These are phyloP conservation scores for Acanthosepion pharaonis DNA, from an alignment of 2,888 invertebrate species.

Conservation along the genomic window DNA sequence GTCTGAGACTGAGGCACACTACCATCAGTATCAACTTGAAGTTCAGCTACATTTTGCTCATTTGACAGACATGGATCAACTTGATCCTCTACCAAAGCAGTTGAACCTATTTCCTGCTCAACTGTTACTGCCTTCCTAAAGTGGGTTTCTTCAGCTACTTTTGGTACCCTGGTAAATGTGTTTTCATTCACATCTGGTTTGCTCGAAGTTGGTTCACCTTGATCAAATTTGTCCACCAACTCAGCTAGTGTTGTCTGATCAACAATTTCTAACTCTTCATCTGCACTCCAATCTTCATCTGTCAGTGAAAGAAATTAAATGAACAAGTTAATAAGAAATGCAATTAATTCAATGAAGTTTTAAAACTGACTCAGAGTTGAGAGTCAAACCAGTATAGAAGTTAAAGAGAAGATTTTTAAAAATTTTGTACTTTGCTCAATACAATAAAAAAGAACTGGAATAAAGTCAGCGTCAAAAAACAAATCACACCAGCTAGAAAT, in stretches of 20 bases:
- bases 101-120: neutral
- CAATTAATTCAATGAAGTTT: too few relatives aligned
- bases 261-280: conserved; percentile 36
- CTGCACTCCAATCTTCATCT: conserved; percentile 46
- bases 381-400: too few relatives aligned
- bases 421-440: too few relatives aligned
- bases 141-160: neutral
- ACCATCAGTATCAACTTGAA: neutral
- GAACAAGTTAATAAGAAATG: too few relatives aligned
- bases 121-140: conserved; percentile 41
- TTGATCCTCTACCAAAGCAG: neutral
- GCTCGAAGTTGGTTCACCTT: neutral
- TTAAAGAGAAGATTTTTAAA: too few relatives aligned
- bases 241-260: conserved; percentile 34
- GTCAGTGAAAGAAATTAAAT: neutral
- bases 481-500: too few relatives aligned
- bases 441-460: too few relatives aligned
- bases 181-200: conserved; percentile 41
- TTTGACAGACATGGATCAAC: neutral
- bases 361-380: too few relatives aligned
- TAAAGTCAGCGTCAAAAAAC: too few relatives aligned
- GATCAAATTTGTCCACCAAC: conserved; percentile 20
- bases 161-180: conserved; percentile 34
- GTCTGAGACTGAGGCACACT: neutral
- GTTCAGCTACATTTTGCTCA: conserved; percentile 35